A percentile compares a stretch with the other conserved stretches of the same genome.
Evolutionary conservation across 2,797 vertebrate genomes (phyloP).

Genomic region (Hypotaenidia philippensis): DNA sequence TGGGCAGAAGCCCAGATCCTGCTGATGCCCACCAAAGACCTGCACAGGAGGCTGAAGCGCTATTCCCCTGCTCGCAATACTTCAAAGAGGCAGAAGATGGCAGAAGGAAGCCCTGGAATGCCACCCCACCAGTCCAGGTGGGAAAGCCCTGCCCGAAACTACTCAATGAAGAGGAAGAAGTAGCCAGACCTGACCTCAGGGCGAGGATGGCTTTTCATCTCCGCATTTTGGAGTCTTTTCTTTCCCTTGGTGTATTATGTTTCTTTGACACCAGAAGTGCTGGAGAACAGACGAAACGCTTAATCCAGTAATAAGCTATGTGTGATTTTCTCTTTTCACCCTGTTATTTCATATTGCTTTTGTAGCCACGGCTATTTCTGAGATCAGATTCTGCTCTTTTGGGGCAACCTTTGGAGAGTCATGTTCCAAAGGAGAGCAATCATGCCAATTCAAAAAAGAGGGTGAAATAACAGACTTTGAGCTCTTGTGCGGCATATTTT

Average conservation of each 20-base stretch:
- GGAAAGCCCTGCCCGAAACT: background rate
- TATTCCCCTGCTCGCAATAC: background rate
- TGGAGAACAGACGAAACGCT: background rate
- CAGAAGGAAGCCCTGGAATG: slow-evolving; percentile 54
- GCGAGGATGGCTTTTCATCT: background rate
- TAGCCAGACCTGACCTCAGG: background rate
- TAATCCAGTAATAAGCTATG: background rate
- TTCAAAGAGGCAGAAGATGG: slow-evolving; percentile 37
- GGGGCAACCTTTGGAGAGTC: background rate
- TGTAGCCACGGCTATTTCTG: background rate
- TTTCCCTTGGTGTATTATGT: background rate
- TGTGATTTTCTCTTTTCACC: background rate
- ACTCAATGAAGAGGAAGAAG: background rate
- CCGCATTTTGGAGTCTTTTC: background rate
- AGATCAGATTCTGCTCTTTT: background rate
- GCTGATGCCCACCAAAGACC: background rate
- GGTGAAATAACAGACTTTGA: background rate
- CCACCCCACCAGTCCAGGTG: background rate
- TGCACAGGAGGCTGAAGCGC: fast-evolving
- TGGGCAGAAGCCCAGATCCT: background rate
- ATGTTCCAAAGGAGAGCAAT: background rate
- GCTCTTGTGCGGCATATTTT: background rate
- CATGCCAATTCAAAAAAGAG: background rate
- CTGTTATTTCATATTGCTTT: background rate
- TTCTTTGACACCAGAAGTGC: background rate